Conservation (phyloP, 2,113 vertebrate genomes). For the Proteles cristata region DNA sequence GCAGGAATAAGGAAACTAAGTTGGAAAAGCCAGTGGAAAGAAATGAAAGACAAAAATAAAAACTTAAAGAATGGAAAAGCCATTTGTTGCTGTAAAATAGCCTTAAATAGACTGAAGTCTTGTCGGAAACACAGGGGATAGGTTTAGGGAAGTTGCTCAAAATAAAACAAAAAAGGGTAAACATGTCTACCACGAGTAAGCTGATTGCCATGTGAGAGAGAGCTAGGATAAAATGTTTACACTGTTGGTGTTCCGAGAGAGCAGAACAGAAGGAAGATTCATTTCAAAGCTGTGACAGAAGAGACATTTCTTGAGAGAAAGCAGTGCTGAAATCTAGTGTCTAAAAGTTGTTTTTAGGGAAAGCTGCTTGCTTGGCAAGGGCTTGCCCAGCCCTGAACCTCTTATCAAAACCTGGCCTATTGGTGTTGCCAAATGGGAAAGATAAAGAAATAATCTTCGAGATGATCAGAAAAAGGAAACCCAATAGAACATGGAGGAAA, state of each 20-base stretch:
- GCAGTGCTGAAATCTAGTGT: too few relatives aligned
- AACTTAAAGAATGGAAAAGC: too few relatives aligned
- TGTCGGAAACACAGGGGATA: too few relatives aligned
- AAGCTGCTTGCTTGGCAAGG: not conserved
- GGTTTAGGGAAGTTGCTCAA: not conserved
- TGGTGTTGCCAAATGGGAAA: not conserved
- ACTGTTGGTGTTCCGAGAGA: not conserved
- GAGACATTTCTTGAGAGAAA: not conserved
- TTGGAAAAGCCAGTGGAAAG: not conserved
- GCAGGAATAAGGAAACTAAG: not conserved
- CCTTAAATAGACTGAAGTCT: not conserved
- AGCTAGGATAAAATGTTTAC: accelerated
- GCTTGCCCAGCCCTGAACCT: not conserved
- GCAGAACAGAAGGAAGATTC: not conserved
- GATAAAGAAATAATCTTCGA: not conserved
- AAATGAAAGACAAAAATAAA: not conserved
- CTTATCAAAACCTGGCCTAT: not conserved
- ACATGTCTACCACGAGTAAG: too few relatives aligned
- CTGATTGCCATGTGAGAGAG: too few relatives aligned
- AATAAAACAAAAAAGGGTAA: not conserved
- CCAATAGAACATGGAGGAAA: accelerated
- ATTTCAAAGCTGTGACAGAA: not conserved
- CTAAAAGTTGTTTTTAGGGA: not conserved
- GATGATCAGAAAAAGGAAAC: too few relatives aligned
- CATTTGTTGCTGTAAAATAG: too few relatives aligned